Base-by-base conservation (phyloP, 2,888 invertebrate genomes). In the Spialia ferax region DNA sequence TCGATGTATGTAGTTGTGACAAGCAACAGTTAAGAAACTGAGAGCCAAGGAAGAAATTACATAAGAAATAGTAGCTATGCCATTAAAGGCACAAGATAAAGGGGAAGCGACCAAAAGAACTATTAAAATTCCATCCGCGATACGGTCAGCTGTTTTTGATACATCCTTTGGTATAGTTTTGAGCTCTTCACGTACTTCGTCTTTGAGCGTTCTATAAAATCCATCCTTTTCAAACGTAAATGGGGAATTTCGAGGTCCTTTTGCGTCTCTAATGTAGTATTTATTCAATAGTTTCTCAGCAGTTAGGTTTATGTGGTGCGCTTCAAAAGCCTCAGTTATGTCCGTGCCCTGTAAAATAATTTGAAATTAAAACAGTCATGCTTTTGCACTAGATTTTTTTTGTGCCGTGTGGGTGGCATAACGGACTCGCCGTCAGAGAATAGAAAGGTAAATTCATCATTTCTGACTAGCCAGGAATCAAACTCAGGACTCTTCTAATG, bases 1-100 rank as follows among this genome's bases (percentile, higher is more conserved):
- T 76, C 95, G 95, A 80, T 97, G 97, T 75, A 97, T 95, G 79
- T 96, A 97, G 82, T 97, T 97, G 81, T 97, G 97, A 0, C 96
- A 95, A 1, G 94, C 93, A 11, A 96, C 94, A 0, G 94, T 88
- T 0, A 95, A 89, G 92, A 95, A 94, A 0, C 94, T 89, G 1
- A 97, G 81, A 1, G 95, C 86, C 2, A 95, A 64, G 0, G 95
- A 96, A 20, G 95, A 94, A 26, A 95, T 45, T 13, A 88, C 62
- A 55, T 89, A 94, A 45, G 92, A 81, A 10, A 77, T 61, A 0
- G 75, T 77, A n/a, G 79, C 70, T 73, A 77, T 81, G 74, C 73
- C 77, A 63, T 84, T 74, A 10, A 79, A 67, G 75, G 79, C 84
- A 52, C 80, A 82, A 18, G 83, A 73, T 38, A 87, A 69, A 2